Evolutionary conservation across 2,888 invertebrate species (phyloP), one percentile per base, ranked within the genome.

Genomic region (Drosophila kambysellisi): DNA sequence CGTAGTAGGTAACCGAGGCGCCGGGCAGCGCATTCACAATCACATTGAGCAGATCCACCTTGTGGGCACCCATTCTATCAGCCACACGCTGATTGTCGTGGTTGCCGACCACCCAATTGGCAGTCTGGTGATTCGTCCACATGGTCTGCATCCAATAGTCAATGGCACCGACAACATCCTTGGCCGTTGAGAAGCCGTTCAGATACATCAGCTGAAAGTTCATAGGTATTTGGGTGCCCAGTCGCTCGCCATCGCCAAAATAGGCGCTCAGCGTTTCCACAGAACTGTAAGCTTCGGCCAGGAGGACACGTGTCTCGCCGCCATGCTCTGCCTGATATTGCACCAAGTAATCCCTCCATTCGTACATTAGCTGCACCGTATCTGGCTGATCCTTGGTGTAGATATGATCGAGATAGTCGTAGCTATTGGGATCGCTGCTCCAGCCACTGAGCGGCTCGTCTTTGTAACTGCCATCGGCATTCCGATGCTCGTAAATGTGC

Each of bases 1-100:
- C 96, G 85, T 97, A 97, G 92, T 97, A 97, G 0, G 96, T 95
- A n/a, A 97, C 94, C 0, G 96, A 94, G 0, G 96, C 95, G 41
- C 97, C 97, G 0, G 97, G 97, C 32, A 98, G 93, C 17, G 96
- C 91, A 89, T 96, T 94, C 69, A 95, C 94, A 62, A 98, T 92
- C 83, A 96, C 95, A 91, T 96, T 96, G 5, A 96, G 91, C 0
- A 95, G 95, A 74, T 96, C 95, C 0, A 95, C 95, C 91, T 95
- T 94, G 74, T 95, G 94, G 8, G 92, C 92, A 1, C 96, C 95
- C 90, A 95, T 94, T n/a, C 96, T 94, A 4, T 94, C 92, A 0
- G 95, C 94, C 90, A 95, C 94, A 56, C 96, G 93, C 56, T 92
- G 93, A 67, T 95, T 94, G 89, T 96, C 96, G 81, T 96, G 96